A percentile compares a stretch with the other conserved stretches of the same genome.
Conservation (phyloP, 2,797 vertebrate genomes). For the Cyclura pinguis region DNA sequence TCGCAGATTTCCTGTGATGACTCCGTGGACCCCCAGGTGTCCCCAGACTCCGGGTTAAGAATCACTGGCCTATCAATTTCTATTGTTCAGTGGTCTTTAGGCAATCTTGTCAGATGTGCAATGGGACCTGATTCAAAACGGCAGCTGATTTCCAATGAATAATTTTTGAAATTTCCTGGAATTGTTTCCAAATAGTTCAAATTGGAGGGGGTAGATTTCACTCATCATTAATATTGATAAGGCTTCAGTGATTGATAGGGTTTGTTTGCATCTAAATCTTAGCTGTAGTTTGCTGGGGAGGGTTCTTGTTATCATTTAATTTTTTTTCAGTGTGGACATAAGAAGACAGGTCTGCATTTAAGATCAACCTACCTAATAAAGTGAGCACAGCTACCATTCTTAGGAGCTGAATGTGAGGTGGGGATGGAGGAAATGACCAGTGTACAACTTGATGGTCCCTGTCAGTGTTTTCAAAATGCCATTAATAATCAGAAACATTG, state of each 20-base stretch:
- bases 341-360: neutral
- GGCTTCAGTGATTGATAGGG: neutral
- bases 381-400: slow-evolving; percentile 25
- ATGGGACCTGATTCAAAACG: neutral
- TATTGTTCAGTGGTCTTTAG: too few species aligned
- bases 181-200: neutral
- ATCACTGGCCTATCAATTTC: too few species aligned
- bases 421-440: slow-evolving; percentile 52
- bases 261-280: neutral
- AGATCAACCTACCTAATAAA: slow-evolving; percentile 8
- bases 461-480: slow-evolving; percentile 78
- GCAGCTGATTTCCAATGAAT: neutral
- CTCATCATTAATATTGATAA: neutral
- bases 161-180: neutral
- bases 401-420: slow-evolving; percentile 35
- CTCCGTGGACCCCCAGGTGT: too few species aligned
- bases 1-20: too few species aligned
- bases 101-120: too few species aligned
- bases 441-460: slow-evolving; percentile 71
- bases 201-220: neutral
- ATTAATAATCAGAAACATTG: slow-evolving; percentile 81
- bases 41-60: too few species aligned
- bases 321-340: neutral
- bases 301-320: neutral
- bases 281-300: neutral